phyloP scores from a whole-genome alignment of 1,140 invertebrate species.

The Aphis gossypii region DNA sequence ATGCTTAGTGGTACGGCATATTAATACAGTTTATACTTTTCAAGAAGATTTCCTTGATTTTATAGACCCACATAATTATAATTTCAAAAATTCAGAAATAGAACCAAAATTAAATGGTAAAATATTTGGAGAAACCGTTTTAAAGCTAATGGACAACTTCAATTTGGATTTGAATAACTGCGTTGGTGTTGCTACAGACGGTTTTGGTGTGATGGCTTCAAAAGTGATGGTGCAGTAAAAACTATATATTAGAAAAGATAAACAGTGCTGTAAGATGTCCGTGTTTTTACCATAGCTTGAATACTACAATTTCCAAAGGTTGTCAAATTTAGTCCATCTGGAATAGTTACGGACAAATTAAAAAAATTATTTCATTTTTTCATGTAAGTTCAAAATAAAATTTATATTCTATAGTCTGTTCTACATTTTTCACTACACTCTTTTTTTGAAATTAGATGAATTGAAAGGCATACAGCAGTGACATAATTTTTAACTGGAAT shows the following conservation, averaged over 20 bases:
- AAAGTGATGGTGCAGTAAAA: too few relatives aligned
- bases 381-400: not conserved
- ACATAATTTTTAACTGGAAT: constrained; percentile 3
- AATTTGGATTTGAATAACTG: too few relatives aligned
- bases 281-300: too few relatives aligned
- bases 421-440: not conserved
- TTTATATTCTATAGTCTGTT: not conserved
- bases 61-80: too few relatives aligned
- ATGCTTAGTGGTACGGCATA: constrained; percentile 61
- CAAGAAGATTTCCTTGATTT: constrained; percentile 60
- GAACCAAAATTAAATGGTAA: too few relatives aligned
- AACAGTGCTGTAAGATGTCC: too few relatives aligned
- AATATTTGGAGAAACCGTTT: too few relatives aligned
- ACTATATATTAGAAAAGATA: too few relatives aligned
- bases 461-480: constrained; percentile 1
- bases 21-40: constrained; percentile 56
- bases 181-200: not conserved
- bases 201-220: too few relatives aligned
- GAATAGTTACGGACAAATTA: constrained; percentile 23
- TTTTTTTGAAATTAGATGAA: not conserved
- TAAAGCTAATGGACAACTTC: too few relatives aligned
- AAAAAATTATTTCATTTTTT: constrained; percentile 5
- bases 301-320: too few relatives aligned
- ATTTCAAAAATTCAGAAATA: too few relatives aligned
- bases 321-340: constrained; percentile 14